Percentiles rank a stretch among this genome's conserved stretches.
Conservation (phyloP, 2,797 vertebrate genomes). For the Microctenopoma stevenorrisi region DNA sequence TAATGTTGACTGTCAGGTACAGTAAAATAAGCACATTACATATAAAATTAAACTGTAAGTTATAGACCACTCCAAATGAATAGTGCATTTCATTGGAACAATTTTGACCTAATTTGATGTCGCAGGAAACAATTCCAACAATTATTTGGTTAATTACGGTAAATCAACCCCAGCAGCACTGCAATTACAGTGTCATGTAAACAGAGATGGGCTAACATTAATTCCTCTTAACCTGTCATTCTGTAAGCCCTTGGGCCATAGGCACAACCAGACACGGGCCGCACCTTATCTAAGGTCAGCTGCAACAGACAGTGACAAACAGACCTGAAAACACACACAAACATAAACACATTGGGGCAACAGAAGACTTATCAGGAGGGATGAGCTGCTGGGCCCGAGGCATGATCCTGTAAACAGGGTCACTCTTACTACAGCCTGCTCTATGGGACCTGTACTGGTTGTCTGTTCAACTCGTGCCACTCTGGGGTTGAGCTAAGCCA, state of each 20-base stretch:
- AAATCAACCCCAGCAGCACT: slow-evolving; percentile 23
- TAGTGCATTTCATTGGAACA: no score
- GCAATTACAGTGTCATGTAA: slow-evolving; percentile 40
- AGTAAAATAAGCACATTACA: background rate
- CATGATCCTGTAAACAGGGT: slow-evolving; percentile 52
- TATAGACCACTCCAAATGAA: no score
- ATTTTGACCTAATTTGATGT: no score
- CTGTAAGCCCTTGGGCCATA: slow-evolving; percentile 9
- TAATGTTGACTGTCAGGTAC: background rate
- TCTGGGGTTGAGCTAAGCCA: slow-evolving; percentile 50
- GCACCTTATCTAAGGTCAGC: slow-evolving; percentile 41
- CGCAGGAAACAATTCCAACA: background rate
- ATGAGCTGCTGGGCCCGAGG: slow-evolving; percentile 19
- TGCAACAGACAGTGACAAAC: slow-evolving; percentile 13
- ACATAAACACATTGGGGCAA: background rate
- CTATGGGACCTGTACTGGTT: slow-evolving; percentile 37
- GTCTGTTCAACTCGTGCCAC: slow-evolving; percentile 51
- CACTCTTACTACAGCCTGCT: slow-evolving; percentile 39
- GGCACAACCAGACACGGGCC: slow-evolving; percentile 26
- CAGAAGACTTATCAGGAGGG: slow-evolving; percentile 19
- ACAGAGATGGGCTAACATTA: slow-evolving; percentile 15
- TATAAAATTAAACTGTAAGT: background rate
- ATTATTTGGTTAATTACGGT: slow-evolving; percentile 23
- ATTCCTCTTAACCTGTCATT: slow-evolving; percentile 44
- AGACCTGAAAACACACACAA: slow-evolving; percentile 6